Percentiles rank a stretch among this genome's conserved stretches.
These are phyloP conservation scores for Polypedilum pembai DNA, from an alignment of 1,140 invertebrate species.

Conservation along the genomic window DNA sequence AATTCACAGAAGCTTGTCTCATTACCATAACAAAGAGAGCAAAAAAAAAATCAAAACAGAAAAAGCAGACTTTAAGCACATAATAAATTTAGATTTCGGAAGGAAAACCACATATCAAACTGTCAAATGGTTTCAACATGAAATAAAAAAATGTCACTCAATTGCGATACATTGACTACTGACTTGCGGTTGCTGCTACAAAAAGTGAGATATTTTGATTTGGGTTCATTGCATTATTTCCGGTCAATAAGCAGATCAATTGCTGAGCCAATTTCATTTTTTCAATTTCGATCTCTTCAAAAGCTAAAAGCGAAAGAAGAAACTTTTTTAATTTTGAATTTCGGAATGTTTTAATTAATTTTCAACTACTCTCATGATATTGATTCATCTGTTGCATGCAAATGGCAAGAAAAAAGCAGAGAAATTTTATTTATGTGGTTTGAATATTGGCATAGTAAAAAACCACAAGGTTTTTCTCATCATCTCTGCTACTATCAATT, in stretches of 20 bases:
- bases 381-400: not conserved
- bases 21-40: too few species aligned
- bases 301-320: not conserved
- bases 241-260: slow-evolving; percentile 16
- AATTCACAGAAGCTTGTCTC: too few species aligned
- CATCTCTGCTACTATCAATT: too few species aligned
- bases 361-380: not conserved
- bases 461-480: too few species aligned
- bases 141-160: not conserved
- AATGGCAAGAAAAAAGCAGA: not conserved
- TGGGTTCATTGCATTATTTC: not conserved
- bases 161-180: not conserved
- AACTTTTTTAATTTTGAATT: not conserved
- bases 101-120: not conserved
- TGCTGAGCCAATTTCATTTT: not conserved
- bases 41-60: not conserved
- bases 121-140: not conserved
- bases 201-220: not conserved
- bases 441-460: too few species aligned
- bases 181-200: not conserved
- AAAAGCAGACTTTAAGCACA: not conserved
- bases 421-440: not conserved
- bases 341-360: not conserved
- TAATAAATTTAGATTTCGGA: not conserved
- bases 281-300: not conserved